These are phyloP conservation scores for Ophonus ardosiacus DNA, from an alignment of 2,888 invertebrate species.

Conservation along the genomic window DNA sequence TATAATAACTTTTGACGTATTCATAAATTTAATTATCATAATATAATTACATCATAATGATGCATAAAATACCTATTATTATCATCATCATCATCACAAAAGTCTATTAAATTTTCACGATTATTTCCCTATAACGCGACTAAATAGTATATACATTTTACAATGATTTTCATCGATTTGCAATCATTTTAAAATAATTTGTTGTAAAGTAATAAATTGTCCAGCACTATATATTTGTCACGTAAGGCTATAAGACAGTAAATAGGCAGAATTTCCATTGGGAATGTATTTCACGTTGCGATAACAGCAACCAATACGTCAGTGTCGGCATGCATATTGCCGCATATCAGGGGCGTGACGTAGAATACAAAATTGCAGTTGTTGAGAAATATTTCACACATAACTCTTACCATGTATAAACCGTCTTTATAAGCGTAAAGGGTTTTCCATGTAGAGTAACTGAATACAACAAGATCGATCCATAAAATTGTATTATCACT, in stretches of 20 bases:
- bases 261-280: slow-evolving; percentile 23
- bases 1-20: too few relatives aligned
- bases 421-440: slow-evolving; percentile 10
- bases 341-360: slow-evolving; percentile 25
- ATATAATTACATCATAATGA: not conserved
- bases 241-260: slow-evolving; percentile 2
- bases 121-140: not conserved
- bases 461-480: not conserved
- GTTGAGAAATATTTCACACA: slow-evolving; percentile 1
- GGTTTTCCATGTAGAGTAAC: not conserved
- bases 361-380: slow-evolving; percentile 33
- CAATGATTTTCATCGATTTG: not conserved
- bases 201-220: not conserved
- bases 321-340: slow-evolving; percentile 29
- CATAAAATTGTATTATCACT: not conserved
- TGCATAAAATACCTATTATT: not conserved
- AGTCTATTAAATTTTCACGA: not conserved
- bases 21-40: not conserved
- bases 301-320: slow-evolving; percentile 43
- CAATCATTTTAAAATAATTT: not conserved
- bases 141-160: not conserved
- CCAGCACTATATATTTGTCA: not conserved
- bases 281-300: slow-evolving; percentile 32
- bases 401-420: not conserved
- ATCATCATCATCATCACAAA: not conserved